phyloP scores from a whole-genome alignment of 35 echinoderm and acorn worm genomes.

The Strongylocentrotus purpuratus region DNA sequence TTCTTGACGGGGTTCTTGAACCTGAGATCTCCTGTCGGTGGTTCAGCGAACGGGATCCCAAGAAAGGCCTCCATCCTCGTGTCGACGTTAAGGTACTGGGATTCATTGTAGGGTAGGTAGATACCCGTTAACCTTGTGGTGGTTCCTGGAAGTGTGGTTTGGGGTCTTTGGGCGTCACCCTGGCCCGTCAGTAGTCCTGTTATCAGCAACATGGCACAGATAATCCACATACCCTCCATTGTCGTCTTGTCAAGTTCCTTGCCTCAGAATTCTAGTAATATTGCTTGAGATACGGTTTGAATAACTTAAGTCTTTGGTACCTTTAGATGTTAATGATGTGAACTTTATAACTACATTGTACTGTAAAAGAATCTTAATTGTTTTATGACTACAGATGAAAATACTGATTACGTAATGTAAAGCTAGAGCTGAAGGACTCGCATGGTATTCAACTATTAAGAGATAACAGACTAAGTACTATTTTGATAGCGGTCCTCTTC shows the following conservation, averaged over 20 bases:
- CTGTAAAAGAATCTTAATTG: not conserved
- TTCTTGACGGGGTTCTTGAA: constrained; percentile 37
- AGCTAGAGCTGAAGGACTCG: not conserved
- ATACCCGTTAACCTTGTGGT: not conserved
- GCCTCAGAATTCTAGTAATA: not conserved
- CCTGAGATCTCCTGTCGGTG: not conserved
- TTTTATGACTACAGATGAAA: not conserved
- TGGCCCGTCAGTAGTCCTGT: not conserved
- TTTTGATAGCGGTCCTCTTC: not conserved
- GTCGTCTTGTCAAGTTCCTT: not conserved
- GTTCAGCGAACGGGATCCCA: constrained; percentile 12
- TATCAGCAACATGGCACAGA: not conserved
- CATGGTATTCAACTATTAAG: not conserved
- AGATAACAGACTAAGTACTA: not conserved
- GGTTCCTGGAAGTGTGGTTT: not conserved
- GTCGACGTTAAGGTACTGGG: not conserved
- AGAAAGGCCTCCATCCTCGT: not conserved
- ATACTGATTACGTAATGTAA: not conserved
- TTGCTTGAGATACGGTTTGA: not conserved
- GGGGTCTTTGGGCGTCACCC: not conserved
- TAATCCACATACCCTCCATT: not conserved
- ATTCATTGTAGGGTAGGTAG: not conserved
- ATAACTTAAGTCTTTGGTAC: not conserved
- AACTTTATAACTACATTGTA: not conserved
- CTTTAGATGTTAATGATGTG: not conserved